Conservation (phyloP, 2,113 vertebrate genomes). For the Prietella phreatophila region DNA sequence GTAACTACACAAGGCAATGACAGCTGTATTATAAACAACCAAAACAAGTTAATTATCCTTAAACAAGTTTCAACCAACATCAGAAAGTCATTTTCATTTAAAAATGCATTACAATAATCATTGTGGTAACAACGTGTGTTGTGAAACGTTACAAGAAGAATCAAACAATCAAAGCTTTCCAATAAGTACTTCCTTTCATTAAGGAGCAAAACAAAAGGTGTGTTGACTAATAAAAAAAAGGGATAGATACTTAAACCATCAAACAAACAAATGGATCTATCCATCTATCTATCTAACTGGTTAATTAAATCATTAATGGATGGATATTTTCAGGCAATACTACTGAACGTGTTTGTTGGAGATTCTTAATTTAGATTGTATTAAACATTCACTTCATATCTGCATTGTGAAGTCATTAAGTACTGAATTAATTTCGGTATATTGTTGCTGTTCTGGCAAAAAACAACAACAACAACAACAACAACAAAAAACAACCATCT, state of each 20-base stretch:
- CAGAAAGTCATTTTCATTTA: neutral
- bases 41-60: slow-evolving; percentile 19
- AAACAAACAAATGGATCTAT: neutral
- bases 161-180: slow-evolving; percentile 11
- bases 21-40: slow-evolving; percentile 27
- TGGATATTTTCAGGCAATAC: neutral
- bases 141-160: slow-evolving; percentile 9
- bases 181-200: neutral
- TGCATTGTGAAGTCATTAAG: neutral
- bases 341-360: neutral
- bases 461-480: too few relatives aligned
- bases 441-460: slow-evolving; percentile 15
- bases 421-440: neutral
- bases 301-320: neutral
- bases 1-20: slow-evolving; percentile 58
- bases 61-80: slow-evolving; percentile 9
- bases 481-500: neutral
- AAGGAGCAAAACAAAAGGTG: neutral
- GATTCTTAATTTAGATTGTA: neutral
- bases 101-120: neutral
- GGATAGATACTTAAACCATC: neutral
- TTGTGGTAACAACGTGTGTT: slow-evolving; percentile 4
- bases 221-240: neutral
- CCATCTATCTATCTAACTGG: neutral
- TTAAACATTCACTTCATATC: neutral